Conservation (phyloP, 2,797 vertebrate species). For the Acanthiza pusilla region DNA sequence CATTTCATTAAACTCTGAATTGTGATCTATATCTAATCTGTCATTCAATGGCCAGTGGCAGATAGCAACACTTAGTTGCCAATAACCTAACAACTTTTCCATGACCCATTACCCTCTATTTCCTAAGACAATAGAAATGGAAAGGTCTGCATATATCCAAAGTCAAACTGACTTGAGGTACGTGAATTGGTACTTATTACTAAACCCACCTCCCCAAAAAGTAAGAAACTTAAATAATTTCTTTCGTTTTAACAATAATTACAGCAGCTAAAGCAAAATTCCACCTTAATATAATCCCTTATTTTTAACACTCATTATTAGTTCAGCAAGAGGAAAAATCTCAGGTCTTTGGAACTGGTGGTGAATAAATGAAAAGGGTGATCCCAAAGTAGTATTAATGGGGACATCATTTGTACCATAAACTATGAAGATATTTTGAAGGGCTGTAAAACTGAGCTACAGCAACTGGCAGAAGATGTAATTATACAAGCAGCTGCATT, state of each 20-base stretch:
- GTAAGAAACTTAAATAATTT: neutral
- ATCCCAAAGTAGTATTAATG: neutral
- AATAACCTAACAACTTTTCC: neutral
- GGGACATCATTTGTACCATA: neutral
- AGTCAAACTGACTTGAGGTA: neutral
- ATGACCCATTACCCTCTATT: neutral
- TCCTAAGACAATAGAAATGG: neutral
- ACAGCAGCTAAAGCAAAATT: neutral
- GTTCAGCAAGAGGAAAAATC: neutral
- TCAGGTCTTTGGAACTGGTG: neutral
- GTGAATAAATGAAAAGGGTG: neutral
- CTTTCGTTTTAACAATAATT: neutral
- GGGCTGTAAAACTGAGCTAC: conserved; percentile 39
- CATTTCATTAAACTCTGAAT: neutral
- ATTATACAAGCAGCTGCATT: conserved; percentile 61
- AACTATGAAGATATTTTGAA: neutral
- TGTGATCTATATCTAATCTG: neutral
- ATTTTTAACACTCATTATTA: neutral
- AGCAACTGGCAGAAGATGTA: conserved; percentile 43
- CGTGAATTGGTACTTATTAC: neutral
- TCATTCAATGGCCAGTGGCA: neutral
- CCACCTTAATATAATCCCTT: neutral
- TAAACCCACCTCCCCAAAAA: neutral
- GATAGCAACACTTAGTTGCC: neutral
- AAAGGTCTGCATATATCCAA: neutral